phyloP scores from a whole-genome alignment of 2,113 vertebrate species.

The Smithornis capensis region DNA sequence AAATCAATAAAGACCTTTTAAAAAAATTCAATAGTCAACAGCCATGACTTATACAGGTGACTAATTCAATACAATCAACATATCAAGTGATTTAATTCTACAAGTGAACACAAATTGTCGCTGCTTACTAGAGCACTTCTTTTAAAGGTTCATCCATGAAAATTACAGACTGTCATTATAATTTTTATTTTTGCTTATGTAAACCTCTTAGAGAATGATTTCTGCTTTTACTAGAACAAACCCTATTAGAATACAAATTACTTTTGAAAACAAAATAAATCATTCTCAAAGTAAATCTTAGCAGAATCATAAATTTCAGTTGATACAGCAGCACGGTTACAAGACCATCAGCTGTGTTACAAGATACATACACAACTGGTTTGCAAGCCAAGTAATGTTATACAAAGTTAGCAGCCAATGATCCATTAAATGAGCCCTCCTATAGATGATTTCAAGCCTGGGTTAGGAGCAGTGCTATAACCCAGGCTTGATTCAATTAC shows the following conservation, averaged over 20 bases:
- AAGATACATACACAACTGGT: not conserved
- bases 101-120: slow-evolving; percentile 43
- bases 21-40: slow-evolving; percentile 62
- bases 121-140: slow-evolving; percentile 31
- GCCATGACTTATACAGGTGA: slow-evolving; percentile 62
- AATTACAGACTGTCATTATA: slow-evolving; percentile 46
- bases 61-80: slow-evolving; percentile 46
- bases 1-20: slow-evolving; percentile 70
- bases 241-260: slow-evolving; percentile 46
- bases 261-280: slow-evolving; percentile 48
- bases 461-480: not conserved
- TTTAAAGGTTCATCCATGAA: slow-evolving; percentile 62
- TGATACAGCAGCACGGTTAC: slow-evolving; percentile 6
- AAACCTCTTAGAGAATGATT: slow-evolving; percentile 48
- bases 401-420: not conserved
- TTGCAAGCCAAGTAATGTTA: not conserved
- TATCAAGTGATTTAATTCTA: slow-evolving; percentile 63
- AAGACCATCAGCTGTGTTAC: slow-evolving; percentile 51
- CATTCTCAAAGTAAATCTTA: slow-evolving; percentile 4
- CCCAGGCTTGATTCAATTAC: not conserved
- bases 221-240: slow-evolving; percentile 42
- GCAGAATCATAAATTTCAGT: slow-evolving; percentile 30
- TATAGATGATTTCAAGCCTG: not conserved
- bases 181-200: slow-evolving; percentile 55
- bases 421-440: slow-evolving; percentile 9